A percentile compares a stretch with the other conserved stretches of the same genome.
Evolutionary conservation across 2,113 vertebrate genomes (phyloP).

Genomic region (Nerophis lumbriciformis): DNA sequence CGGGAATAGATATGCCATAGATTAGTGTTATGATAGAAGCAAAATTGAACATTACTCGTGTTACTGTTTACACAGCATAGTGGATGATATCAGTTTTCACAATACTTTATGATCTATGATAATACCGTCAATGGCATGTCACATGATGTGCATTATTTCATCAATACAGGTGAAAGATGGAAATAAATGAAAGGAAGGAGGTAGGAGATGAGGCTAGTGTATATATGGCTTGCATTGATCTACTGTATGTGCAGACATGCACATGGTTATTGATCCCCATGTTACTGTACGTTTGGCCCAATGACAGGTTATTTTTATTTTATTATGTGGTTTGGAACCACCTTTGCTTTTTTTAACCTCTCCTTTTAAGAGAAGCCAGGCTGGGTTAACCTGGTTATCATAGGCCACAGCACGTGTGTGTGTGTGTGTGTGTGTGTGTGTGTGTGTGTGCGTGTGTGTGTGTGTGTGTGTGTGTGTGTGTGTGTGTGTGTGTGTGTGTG

Average conservation of each 20-base stretch:
- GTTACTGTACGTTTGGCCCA: slow-evolving; percentile 31
- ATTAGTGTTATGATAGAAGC: too few species aligned
- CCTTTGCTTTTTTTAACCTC: slow-evolving; percentile 14
- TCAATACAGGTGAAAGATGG: slow-evolving; percentile 40
- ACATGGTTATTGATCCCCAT: slow-evolving; percentile 29
- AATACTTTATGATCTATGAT: slow-evolving; percentile 3
- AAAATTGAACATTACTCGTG: too few species aligned
- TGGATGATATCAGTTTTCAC: too few species aligned
- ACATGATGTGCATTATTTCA: slow-evolving; percentile 29
- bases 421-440: too few species aligned
- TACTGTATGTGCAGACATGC: slow-evolving; percentile 27
- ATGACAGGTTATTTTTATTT: slow-evolving; percentile 39
- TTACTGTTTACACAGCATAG: too few species aligned
- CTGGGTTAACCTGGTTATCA: slow-evolving; percentile 31
- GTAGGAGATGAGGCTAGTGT: slow-evolving; percentile 19
- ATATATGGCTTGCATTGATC: slow-evolving; percentile 48
- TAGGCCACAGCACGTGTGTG: slow-evolving; percentile 15
- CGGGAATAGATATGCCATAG: too few species aligned
- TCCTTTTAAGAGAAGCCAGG: slow-evolving; percentile 29
- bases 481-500: slow-evolving; percentile 16
- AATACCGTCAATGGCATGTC: slow-evolving; percentile 31
- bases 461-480: slow-evolving; percentile 3
- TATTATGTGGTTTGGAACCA: not conserved
- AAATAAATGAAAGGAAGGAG: slow-evolving; percentile 19
- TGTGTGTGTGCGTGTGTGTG: not conserved